Base-by-base conservation (phyloP, 2,797 vertebrate species). In the Microhierax caerulescens region DNA sequence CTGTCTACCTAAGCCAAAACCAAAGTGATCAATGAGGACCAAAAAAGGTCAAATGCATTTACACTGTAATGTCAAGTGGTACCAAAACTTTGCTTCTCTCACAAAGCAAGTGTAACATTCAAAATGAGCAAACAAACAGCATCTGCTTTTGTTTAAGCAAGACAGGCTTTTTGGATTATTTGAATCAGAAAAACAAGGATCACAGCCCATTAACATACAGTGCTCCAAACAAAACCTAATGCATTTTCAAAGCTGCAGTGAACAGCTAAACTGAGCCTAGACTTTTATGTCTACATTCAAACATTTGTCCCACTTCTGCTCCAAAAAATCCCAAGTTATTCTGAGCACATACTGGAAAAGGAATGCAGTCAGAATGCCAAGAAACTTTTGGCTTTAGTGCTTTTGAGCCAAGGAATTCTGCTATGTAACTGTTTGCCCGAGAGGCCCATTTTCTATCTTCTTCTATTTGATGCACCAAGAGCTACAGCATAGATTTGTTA, bases 331-430 rank as follows among this genome's bases (percentile, higher is more conserved):
- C 93, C 64, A 4, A 96, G 95, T 91, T 97, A 97, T 97, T 97
- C 96, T 84, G 65, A 97, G 95, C 95, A 93, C 92, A 97, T 8
- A 91, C 53, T 95, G 87, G 39, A 91, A 77, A 85, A 97, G 95
- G 95, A 97, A 97, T 96, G 96, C 70, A 47, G 56, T 50, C 45
- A 50, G 91, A 94, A 95, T 10, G 96, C 95, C 97, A 97, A 95
- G 57, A 93, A 95, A 94, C 95, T 73, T 39, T 19, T 53, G 76
- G 95, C 95, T 94, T 75, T 81, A 23, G 54, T 11, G 75, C 95
- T 94, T 59, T 43, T 4, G 21, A 93, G 84, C 70, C 61, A 60
- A 96, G 85, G 89, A 94, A 94, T 96, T 94, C 92, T 94, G 94
- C 96, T 56, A 11, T 83, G 88, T 34, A 94, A 91, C 70, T 37